A percentile compares a stretch with the other conserved stretches of the same genome.
phyloP scores from a whole-genome alignment of 1,140 invertebrate genomes.

The Batillaria attramentaria region DNA sequence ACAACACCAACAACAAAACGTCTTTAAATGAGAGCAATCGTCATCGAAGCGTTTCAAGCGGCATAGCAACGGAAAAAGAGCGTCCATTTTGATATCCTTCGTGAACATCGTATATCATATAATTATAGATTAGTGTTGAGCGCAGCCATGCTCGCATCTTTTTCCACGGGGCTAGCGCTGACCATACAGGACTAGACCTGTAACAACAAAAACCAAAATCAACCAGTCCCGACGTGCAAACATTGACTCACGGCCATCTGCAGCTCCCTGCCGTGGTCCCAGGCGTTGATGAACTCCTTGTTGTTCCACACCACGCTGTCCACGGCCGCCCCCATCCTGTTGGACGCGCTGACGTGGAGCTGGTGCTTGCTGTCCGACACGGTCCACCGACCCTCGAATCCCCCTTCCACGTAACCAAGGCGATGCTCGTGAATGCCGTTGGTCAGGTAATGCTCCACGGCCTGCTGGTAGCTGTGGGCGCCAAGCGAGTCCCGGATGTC shows the following conservation, averaged over 20 bases:
- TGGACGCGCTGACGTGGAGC: conserved; percentile 40
- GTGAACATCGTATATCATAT: too few species aligned
- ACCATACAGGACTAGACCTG: not conserved
- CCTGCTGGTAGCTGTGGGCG: conserved; percentile 32
- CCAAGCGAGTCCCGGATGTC: conserved; percentile 41
- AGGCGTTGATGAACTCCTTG: conserved; percentile 46
- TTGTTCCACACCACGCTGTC: conserved; percentile 51
- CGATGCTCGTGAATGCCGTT: conserved; percentile 31
- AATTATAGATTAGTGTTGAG: too few species aligned
- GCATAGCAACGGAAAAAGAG: too few species aligned
- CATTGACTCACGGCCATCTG: conserved; percentile 30
- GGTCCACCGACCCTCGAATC: too few species aligned
- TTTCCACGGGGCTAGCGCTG: not conserved
- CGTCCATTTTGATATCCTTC: too few species aligned
- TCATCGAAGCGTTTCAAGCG: too few species aligned
- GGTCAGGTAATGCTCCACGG: conserved; percentile 40
- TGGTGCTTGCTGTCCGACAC: conserved; percentile 27
- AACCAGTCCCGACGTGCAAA: not conserved
- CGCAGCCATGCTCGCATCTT: conserved; percentile 35
- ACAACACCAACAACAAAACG: too few species aligned
- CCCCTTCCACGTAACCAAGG: conserved; percentile 39
- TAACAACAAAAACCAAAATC: not conserved
- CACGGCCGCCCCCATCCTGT: conserved; percentile 43
- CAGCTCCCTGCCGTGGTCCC: conserved; percentile 45
- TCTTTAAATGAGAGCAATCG: too few species aligned